These are phyloP conservation scores for Champsocephalus gunnari DNA, from an alignment of 2,797 vertebrate genomes.

Conservation along the genomic window DNA sequence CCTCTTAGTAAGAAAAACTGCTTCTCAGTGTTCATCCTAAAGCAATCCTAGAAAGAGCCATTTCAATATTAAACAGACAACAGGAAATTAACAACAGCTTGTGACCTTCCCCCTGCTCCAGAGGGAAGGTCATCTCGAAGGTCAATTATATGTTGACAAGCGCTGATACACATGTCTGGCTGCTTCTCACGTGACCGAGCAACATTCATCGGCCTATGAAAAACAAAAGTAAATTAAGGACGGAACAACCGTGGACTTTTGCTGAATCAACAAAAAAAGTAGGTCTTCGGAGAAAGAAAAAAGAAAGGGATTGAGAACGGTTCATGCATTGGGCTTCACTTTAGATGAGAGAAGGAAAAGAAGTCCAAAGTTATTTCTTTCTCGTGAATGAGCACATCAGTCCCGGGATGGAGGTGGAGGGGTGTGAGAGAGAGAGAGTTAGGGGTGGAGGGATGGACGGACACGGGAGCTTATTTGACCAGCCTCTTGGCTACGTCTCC, in stretches of 20 bases:
- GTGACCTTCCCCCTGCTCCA: constrained; percentile 44
- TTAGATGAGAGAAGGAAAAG: constrained; percentile 74
- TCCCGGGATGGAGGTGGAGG: constrained; percentile 46
- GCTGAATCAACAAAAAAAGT: constrained; percentile 45
- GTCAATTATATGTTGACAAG: constrained; percentile 73
- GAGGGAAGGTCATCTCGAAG: constrained; percentile 61
- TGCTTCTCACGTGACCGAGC: constrained; percentile 33
- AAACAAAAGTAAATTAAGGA: constrained; percentile 33
- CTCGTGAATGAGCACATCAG: constrained; percentile 74
- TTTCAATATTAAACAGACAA: constrained; percentile 51
- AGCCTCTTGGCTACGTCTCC: constrained; percentile 97
- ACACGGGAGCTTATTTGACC: constrained; percentile 87
- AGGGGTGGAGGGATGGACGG: background rate
- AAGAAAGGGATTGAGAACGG: constrained; percentile 10
- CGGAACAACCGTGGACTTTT: constrained; percentile 32
- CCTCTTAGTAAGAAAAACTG: constrained; percentile 40
- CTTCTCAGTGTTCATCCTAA: constrained; percentile 58
- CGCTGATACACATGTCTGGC: constrained; percentile 40
- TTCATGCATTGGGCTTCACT: constrained; percentile 54
- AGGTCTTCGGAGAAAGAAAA: constrained; percentile 54
- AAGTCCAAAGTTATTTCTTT: constrained; percentile 79
- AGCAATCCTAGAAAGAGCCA: constrained; percentile 53
- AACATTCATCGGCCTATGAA: constrained; percentile 51
- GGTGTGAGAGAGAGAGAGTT: background rate
- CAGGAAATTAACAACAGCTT: constrained; percentile 46